Percentiles rank a stretch among this genome's conserved stretches.
Evolutionary conservation across 2,888 invertebrate genomes (phyloP).

Genomic region (Rhagonycha fulva): DNA sequence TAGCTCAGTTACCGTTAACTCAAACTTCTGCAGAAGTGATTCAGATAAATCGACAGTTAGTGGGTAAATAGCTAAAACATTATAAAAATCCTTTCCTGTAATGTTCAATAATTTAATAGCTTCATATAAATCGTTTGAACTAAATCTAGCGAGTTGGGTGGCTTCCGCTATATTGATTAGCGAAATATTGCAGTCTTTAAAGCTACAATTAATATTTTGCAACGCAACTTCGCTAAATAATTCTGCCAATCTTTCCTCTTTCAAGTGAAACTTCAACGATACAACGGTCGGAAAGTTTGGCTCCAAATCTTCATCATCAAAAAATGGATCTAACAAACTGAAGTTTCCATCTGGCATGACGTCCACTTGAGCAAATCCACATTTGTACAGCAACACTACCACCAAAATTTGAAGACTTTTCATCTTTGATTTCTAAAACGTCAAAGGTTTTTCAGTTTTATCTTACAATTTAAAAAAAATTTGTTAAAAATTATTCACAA

Average conservation of each 20-base stretch:
- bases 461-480: background rate
- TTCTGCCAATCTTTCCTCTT: slow-evolving; percentile 7
- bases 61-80: background rate
- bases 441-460: background rate
- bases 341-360: background rate
- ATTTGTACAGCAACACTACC: background rate
- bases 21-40: slow-evolving; percentile 5
- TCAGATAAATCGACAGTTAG: background rate
- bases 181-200: slow-evolving; percentile 2
- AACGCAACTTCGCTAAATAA: slow-evolving; percentile 13
- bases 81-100: background rate
- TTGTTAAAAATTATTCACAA: background rate
- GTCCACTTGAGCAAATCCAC: background rate
- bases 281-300: background rate
- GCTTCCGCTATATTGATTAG: slow-evolving; percentile 7
- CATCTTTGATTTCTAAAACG: background rate
- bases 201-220: slow-evolving; percentile 2
- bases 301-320: slow-evolving; percentile 7
- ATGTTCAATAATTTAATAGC: slow-evolving; percentile 9
- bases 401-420: background rate
- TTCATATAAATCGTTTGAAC: background rate
- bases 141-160: slow-evolving; percentile 2
- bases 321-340: background rate
- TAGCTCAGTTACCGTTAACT: slow-evolving; percentile 10
- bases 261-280: slow-evolving; percentile 10